Conservation (phyloP, 2,113 vertebrate genomes). For the Ondatra zibethicus region DNA sequence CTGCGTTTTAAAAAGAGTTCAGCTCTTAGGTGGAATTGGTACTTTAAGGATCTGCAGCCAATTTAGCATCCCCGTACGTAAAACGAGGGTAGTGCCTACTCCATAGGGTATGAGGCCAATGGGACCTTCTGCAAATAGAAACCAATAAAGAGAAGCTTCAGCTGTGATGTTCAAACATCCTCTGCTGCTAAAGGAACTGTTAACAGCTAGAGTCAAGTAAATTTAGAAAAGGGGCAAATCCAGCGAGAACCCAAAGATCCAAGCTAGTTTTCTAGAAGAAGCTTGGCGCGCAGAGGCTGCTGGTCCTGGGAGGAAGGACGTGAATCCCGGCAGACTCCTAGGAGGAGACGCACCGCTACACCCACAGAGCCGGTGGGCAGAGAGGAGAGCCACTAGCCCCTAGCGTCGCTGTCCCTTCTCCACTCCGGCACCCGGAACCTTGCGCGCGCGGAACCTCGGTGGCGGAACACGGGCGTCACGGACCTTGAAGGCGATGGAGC, state of each 20-base stretch:
- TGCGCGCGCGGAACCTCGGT: constrained; percentile 60
- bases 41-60: neutral
- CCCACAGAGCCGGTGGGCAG: fast-evolving
- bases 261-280: neutral
- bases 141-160: neutral
- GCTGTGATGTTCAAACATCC: neutral
- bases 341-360: neutral
- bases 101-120: neutral
- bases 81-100: neutral
- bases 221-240: constrained; percentile 24
- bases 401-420: fast-evolving
- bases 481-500: constrained; percentile 63
- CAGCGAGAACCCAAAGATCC: neutral
- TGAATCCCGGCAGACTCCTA: neutral
- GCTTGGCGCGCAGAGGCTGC: constrained; percentile 33
- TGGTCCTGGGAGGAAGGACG: constrained; percentile 6
- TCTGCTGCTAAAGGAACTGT: neutral
- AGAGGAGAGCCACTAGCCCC: neutral
- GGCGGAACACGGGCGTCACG: neutral
- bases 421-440: constrained; percentile 61
- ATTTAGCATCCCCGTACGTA: constrained; percentile 22
- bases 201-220: neutral
- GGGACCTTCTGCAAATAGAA: neutral
- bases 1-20: neutral
- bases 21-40: neutral